These are phyloP conservation scores for Crossaster papposus DNA, from an alignment of 53 echinoderm and acorn worm genomes.

Conservation along the genomic window DNA sequence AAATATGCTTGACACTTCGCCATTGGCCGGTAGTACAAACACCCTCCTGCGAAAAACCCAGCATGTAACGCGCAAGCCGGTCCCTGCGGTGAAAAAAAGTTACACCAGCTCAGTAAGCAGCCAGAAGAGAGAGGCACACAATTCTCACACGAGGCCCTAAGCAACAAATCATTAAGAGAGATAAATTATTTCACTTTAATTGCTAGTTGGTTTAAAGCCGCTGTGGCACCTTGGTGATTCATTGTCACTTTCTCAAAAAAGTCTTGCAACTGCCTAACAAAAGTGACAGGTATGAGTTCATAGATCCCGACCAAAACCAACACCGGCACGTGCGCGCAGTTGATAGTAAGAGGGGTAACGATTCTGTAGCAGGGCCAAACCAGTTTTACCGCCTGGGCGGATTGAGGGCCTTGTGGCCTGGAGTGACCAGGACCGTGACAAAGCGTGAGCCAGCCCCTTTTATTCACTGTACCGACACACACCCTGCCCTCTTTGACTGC, in stretches of 20 bases:
- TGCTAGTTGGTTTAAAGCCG: constrained; percentile 1
- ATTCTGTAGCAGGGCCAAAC: not conserved
- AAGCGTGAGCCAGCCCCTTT: constrained; percentile 36
- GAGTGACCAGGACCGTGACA: constrained; percentile 62
- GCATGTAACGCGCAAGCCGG: constrained; percentile 24
- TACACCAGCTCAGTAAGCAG: not conserved
- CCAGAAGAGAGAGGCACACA: not conserved
- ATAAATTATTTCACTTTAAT: constrained; percentile 30
- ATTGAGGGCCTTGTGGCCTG: constrained; percentile 35
- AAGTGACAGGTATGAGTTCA: constrained; percentile 6
- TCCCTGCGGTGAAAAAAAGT: constrained; percentile 6
- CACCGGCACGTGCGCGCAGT: constrained; percentile 38
- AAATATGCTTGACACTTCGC: not conserved
- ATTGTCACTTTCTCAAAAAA: not conserved
- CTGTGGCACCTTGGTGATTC: constrained; percentile 10
- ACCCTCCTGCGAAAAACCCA: constrained; percentile 17
- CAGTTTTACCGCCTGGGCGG: constrained; percentile 25
- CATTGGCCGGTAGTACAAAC: constrained; percentile 13
- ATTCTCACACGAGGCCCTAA: not conserved
- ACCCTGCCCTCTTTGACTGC: constrained; percentile 26
- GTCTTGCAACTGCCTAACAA: not conserved
- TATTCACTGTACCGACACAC: constrained; percentile 16
- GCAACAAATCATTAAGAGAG: constrained; percentile 7
- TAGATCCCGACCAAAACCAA: not conserved
- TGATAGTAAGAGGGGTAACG: not conserved